Conservation (phyloP, 2,113 vertebrate genomes). For the Riparia riparia region DNA sequence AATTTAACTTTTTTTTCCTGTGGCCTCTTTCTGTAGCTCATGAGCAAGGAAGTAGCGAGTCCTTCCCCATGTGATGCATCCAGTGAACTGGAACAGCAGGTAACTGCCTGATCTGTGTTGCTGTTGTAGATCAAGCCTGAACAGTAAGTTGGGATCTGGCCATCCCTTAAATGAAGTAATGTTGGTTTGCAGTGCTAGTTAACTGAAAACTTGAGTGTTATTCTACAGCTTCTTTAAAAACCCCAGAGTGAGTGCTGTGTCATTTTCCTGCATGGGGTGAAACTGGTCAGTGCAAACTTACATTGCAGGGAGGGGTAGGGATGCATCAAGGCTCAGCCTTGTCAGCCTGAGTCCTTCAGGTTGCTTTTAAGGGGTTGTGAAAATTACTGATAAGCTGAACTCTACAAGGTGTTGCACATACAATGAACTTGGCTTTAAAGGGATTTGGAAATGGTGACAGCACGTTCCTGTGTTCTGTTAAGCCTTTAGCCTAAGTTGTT, state of each 20-base stretch:
- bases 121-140: not conserved
- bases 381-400: not conserved
- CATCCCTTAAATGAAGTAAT: not conserved
- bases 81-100: slow-evolving; percentile 90
- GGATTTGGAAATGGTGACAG: not conserved
- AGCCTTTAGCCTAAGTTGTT: not conserved
- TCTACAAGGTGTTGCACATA: not conserved
- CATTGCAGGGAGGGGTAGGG: not conserved
- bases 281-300: not conserved
- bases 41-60: slow-evolving; percentile 86
- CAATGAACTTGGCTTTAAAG: not conserved
- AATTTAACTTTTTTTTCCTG: not conserved
- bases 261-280: not conserved
- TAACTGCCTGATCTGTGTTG: slow-evolving; percentile 45
- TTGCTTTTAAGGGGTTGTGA: not conserved
- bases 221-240: not conserved
- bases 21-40: slow-evolving; percentile 79
- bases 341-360: not conserved
- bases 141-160: not conserved
- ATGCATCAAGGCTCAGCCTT: not conserved
- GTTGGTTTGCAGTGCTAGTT: not conserved
- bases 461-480: not conserved
- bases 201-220: not conserved
- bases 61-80: slow-evolving; percentile 79
- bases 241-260: not conserved